Evolutionary conservation across 2,113 vertebrate species (phyloP), one percentile per base, ranked within the genome.

Genomic region (Anhinga rufa): DNA sequence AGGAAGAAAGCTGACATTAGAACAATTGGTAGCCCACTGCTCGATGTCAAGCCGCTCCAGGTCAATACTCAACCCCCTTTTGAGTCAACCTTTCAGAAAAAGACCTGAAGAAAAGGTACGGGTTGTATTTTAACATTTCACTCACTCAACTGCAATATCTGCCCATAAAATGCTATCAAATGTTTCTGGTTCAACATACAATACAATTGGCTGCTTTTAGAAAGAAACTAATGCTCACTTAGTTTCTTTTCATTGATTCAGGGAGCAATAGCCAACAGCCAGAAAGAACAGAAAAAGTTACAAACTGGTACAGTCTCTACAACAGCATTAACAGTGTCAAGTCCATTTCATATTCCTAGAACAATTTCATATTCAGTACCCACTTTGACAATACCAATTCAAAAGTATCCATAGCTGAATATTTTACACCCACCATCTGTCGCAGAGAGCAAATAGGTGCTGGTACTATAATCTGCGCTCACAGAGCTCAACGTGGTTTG

Each of bases 31-130:
- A 82, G 70, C 31, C 6, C n/a, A 44, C 58, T 70, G 51, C 81
- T 95, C 34, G 0, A 83, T 80, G 68, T 94, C 95, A 95, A 90
- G 66, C 70, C 1, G 19, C 91, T 94, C 64, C 78, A 88, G 95
- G 94, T 96, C 96, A 95, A 82, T 70, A 87, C 19, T 72, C 57
- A 66, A 38, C 76, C 62, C 57, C 29, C 51, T 95, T 94, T 49
- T n/a, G n/a, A 92, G 71, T 36, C 82, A 95, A 46, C 48, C 70
- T 88, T 92, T 74, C 34, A 2, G 78, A 18, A 90, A 87, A 91
- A 89, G 79, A 32, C 78, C 58, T 66, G 38, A 82, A 72, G 74
- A 80, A 95, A 93, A 94, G 54, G 32, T 32, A 84, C 0, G 0
- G 12, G 36, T 93, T 88, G 54, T 71, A 81, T 95, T 92, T 93